Evolutionary conservation across 2,888 invertebrate genomes (phyloP), one percentile per base, ranked within the genome.

Genomic region (Spisula solida): DNA sequence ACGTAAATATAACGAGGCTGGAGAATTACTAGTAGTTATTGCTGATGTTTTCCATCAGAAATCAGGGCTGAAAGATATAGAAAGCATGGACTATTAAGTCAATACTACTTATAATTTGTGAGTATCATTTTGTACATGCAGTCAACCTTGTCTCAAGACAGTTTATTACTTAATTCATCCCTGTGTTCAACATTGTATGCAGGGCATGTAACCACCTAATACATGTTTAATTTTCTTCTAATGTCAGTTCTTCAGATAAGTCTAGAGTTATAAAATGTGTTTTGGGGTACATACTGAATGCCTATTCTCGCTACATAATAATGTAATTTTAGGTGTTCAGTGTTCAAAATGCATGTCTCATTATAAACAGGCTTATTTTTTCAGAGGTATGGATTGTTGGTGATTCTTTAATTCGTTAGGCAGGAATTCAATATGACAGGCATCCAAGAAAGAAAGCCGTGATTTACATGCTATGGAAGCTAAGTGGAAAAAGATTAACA

Each of bases 11-110:
- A 81, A 89, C n/a, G 91, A 93, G 87, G 94, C 92, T 16, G 82
- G 94, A 20, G 92, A 96, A 87, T 86, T 96, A 82, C 93, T 95
- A 96, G 87, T 96, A 96, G 94, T 96, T 84, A 96, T 96, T 81
- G 96, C 96, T 6, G 96, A 96, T 85, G 94, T 95, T 12, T 96
- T 95, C 88, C 90, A 95, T 60, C 93, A 95, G 51, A 93, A 94
- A n/a, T 91, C 92, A 10, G 93, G 95, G 88, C 92, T 91, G 18
- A 85, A 89, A 14, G 95, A 95, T 41, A 87, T 88, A 16, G 92
- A 94, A 78, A 95, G 93, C 55, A 89, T 95, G 55, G 94, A 96
- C 16, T 93, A 94, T 78, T 93, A 94, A 90, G 95, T 96, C 41
- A 93, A 90, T 48, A 90, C 90, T 5, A 94, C 95, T 4, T 78